phyloP scores from a whole-genome alignment of 1,140 invertebrate species.

The Cylas formicarius region DNA sequence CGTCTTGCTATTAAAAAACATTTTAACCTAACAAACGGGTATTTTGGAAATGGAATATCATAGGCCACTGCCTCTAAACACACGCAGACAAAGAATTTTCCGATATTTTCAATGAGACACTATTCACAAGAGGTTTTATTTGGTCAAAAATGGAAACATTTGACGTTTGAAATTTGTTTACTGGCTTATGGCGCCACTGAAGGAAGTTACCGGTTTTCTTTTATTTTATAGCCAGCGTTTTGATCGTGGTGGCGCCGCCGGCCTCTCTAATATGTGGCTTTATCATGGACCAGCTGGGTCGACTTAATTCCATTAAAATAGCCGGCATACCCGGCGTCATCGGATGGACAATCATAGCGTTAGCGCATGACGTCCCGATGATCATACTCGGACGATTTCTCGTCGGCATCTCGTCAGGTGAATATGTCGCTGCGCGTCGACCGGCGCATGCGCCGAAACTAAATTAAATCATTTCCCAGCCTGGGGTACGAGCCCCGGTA shows the following conservation, averaged over 20 bases:
- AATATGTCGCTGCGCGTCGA: no score
- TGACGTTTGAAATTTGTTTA: slow-evolving; percentile 1
- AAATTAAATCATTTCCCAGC: slow-evolving; percentile 33
- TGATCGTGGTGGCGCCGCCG: slow-evolving; percentile 48
- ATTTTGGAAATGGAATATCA: background rate
- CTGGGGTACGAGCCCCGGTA: slow-evolving; percentile 49
- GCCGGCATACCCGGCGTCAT: slow-evolving; percentile 52
- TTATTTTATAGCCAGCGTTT: slow-evolving; percentile 47
- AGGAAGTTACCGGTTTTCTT: slow-evolving; percentile 4
- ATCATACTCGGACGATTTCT: slow-evolving; percentile 57
- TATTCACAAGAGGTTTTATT: background rate
- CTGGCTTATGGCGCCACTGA: no score
- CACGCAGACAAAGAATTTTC: background rate
- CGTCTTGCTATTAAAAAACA: no score
- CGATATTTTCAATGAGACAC: background rate
- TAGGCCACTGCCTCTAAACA: background rate
- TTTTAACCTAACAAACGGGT: background rate
- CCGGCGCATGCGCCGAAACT: no score
- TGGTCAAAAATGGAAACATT: background rate
- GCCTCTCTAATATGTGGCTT: slow-evolving; percentile 50
- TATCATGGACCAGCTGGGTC: slow-evolving; percentile 55
- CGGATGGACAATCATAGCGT: slow-evolving; percentile 57
- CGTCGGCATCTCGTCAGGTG: slow-evolving; percentile 51
- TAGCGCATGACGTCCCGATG: slow-evolving; percentile 42
- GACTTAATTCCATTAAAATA: slow-evolving; percentile 54